Evolutionary conservation across 2,113 vertebrate species (phyloP).

Genomic region (Beaufortia kweichowensis): DNA sequence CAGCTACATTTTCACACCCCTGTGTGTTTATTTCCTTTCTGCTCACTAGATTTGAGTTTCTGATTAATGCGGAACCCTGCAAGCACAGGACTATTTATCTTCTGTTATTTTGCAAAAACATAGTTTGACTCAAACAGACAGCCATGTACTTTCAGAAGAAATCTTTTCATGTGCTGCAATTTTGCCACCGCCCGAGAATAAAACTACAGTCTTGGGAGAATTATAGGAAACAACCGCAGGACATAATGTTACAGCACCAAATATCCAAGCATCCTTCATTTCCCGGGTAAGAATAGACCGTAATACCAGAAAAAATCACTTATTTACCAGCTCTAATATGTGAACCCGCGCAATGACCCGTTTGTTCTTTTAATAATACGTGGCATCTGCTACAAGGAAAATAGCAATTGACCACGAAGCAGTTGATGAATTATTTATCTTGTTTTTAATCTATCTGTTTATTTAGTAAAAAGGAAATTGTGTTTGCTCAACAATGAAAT

Average conservation of each 20-base stretch:
- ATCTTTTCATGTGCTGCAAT: not conserved
- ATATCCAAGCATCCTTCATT: not conserved
- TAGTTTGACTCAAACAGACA: not conserved
- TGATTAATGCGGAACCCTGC: not conserved
- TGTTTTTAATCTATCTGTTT: conserved; percentile 54
- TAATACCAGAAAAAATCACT: not conserved
- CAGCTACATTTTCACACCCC: not conserved
- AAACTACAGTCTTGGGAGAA: not conserved
- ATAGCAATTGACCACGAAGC: conserved; percentile 15
- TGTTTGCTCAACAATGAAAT: conserved; percentile 73
- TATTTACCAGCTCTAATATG: conserved; percentile 2
- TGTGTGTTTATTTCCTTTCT: not conserved
- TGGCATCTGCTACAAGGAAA: not conserved
- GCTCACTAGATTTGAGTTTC: not conserved
- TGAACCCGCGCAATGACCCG: not conserved
- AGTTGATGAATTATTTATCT: conserved; percentile 59
- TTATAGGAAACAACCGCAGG: not conserved
- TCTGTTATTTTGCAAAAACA: not conserved
- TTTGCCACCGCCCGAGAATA: not conserved
- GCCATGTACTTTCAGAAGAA: not conserved
- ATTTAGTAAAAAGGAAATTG: conserved; percentile 51
- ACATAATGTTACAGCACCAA: not conserved
- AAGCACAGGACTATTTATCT: not conserved
- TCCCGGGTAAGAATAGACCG: not conserved
- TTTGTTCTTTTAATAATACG: conserved; percentile 21